A percentile compares a stretch with the other conserved stretches of the same genome.
phyloP scores from a whole-genome alignment of 2,888 invertebrate genomes.

The Trachelus stipa region DNA sequence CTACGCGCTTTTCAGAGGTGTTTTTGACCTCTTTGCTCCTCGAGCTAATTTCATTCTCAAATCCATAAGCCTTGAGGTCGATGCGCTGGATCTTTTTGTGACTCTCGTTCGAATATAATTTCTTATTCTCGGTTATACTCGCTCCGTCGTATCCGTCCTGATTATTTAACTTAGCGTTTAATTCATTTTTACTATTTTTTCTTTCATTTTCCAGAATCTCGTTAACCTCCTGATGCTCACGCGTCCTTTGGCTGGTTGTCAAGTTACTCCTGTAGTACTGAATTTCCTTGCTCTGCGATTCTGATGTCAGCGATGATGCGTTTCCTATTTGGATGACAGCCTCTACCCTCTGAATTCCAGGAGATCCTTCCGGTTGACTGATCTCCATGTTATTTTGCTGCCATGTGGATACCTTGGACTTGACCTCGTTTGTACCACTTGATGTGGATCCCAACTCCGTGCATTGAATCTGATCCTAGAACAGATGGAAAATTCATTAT shows the following conservation, averaged over 20 bases:
- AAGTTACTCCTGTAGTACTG: background rate
- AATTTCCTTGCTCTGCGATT: background rate
- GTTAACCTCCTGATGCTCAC: conserved; percentile 34
- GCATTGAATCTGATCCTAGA: conserved; percentile 44
- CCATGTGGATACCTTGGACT: conserved; percentile 34
- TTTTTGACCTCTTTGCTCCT: conserved; percentile 25
- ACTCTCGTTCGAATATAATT: conserved; percentile 34
- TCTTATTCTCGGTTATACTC: conserved; percentile 28
- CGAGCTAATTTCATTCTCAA: conserved; percentile 48
- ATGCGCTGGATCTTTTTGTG: conserved; percentile 47
- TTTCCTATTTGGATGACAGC: conserved; percentile 12
- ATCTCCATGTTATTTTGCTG: conserved; percentile 36
- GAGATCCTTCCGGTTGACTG: conserved; percentile 4
- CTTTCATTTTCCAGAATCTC: conserved; percentile 44
- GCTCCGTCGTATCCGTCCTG: conserved; percentile 38
- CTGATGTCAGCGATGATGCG: background rate
- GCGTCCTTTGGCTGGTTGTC: background rate
- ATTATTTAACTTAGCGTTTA: conserved; percentile 57
- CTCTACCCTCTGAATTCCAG: conserved; percentile 17
- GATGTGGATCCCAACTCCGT: conserved; percentile 27
- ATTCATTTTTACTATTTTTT: conserved; percentile 53
- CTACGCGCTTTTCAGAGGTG: conserved; percentile 39
- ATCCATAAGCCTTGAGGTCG: conserved; percentile 57
- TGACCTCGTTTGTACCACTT: conserved; percentile 31
- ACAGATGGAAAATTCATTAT: conserved; percentile 38